These are phyloP conservation scores for Pegoplata infirma DNA, from an alignment of 2,888 invertebrate species.

Conservation along the genomic window DNA sequence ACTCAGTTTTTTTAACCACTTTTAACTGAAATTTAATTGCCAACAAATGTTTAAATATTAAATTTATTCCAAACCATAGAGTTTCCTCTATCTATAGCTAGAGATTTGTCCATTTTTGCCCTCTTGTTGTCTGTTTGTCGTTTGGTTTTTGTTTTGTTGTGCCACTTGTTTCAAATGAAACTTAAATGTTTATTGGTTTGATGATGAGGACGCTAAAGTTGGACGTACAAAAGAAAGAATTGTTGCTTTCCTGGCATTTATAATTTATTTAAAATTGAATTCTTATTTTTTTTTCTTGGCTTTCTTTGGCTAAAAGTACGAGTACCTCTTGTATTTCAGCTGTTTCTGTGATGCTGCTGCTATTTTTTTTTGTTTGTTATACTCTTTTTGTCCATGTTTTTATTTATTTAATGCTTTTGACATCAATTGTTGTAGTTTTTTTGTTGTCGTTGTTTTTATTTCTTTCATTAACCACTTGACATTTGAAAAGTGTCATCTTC, in stretches of 20 bases:
- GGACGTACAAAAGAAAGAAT: constrained; percentile 13
- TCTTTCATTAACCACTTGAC: constrained; percentile 22
- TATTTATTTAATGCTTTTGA: constrained; percentile 38
- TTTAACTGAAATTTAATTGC: constrained; percentile 55
- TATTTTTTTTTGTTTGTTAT: background rate
- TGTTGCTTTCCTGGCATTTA: constrained; percentile 11
- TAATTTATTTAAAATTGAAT: constrained; percentile 43
- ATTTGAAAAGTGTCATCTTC: constrained; percentile 17
- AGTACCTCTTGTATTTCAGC: constrained; percentile 13
- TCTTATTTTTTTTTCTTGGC: constrained; percentile 5
- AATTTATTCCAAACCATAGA: constrained; percentile 42
- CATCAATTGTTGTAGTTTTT: constrained; percentile 26
- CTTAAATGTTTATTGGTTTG: background rate
- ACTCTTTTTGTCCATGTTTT: background rate
- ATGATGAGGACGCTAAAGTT: constrained; percentile 10
- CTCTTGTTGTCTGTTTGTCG: background rate
- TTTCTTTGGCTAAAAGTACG: constrained; percentile 17
- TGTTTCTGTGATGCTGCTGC: background rate
- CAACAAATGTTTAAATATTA: constrained; percentile 51
- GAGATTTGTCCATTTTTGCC: background rate
- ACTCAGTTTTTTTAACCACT: background rate
- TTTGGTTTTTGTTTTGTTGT: background rate
- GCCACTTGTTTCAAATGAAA: background rate
- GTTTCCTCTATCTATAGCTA: background rate
- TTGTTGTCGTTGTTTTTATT: constrained; percentile 1